Percentiles rank a stretch among this genome's conserved stretches.
Evolutionary conservation across 2,888 invertebrate species (phyloP).

Genomic region (Oscheius sp.): DNA sequence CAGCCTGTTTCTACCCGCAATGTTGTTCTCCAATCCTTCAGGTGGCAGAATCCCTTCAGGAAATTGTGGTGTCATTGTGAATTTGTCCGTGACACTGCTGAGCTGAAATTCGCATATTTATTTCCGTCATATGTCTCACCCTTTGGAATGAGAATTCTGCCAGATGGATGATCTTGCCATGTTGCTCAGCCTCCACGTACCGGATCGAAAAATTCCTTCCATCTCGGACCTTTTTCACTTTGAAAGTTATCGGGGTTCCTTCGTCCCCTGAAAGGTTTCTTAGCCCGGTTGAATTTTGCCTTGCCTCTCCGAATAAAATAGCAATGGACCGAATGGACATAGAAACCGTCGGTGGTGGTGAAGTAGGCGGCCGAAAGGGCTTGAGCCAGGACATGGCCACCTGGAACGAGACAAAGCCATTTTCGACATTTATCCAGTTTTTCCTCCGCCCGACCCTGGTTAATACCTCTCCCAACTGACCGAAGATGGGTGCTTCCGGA

Average conservation of each 20-base stretch:
- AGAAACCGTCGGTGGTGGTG: slow-evolving; percentile 63
- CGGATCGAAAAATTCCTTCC: slow-evolving; percentile 65
- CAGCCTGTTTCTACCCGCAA: slow-evolving; percentile 47
- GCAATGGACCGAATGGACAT: slow-evolving; percentile 64
- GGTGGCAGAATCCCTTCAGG: slow-evolving; percentile 55
- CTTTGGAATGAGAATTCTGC: slow-evolving; percentile 66
- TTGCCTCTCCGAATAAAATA: slow-evolving; percentile 64
- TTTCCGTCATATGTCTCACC: slow-evolving; percentile 32
- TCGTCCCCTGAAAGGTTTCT: slow-evolving; percentile 22
- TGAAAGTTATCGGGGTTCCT: slow-evolving; percentile 57
- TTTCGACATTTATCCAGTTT: no score
- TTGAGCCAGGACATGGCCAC: slow-evolving; percentile 61
- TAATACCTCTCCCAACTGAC: no score
- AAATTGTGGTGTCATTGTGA: slow-evolving; percentile 56
- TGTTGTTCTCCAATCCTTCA: slow-evolving; percentile 52
- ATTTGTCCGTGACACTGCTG: slow-evolving; percentile 49
- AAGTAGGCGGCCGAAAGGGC: slow-evolving; percentile 64
- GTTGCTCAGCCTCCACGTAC: slow-evolving; percentile 64
- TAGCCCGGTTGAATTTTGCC: background rate
- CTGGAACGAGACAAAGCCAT: no score
- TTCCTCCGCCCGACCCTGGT: no score
- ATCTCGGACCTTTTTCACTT: slow-evolving; percentile 62
- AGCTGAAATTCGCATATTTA: slow-evolving; percentile 31
- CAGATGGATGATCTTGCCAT: slow-evolving; percentile 60
- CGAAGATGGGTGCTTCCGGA: slow-evolving; percentile 60